Percentiles rank a stretch among this genome's conserved stretches.
Evolutionary conservation across 2,888 invertebrate genomes (phyloP).

Genomic region (Nebria salina): DNA sequence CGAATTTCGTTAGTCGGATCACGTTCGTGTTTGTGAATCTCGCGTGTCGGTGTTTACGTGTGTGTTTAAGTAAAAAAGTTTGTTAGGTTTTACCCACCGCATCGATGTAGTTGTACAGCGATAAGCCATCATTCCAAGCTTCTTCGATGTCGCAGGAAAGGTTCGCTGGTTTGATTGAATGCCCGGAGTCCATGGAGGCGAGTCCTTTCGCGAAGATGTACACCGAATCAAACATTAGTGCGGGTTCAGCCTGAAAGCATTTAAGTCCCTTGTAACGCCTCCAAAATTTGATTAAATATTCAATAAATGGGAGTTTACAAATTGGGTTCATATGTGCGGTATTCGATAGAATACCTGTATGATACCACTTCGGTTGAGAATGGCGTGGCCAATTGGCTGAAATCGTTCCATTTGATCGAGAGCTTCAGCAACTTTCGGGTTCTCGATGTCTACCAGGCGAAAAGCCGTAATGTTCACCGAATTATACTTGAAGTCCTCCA

Average conservation of each 20-base stretch:
- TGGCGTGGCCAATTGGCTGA: conserved; percentile 83
- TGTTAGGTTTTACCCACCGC: conserved; percentile 65
- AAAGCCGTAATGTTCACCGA: conserved; percentile 96
- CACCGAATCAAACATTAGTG: conserved; percentile 86
- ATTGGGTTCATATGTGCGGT: too few relatives aligned
- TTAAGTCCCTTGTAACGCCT: conserved; percentile 14
- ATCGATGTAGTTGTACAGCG: conserved; percentile 79
- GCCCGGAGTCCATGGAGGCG: conserved; percentile 75
- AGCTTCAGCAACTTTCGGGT: conserved; percentile 77
- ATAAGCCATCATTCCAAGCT: conserved; percentile 82
- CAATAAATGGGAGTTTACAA: too few relatives aligned
- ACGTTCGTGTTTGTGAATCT: neutral
- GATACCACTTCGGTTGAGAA: conserved; percentile 74
- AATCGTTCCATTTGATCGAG: conserved; percentile 88
- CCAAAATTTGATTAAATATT: neutral
- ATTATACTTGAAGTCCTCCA: conserved; percentile 93
- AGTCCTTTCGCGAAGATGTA: conserved; percentile 83
- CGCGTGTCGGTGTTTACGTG: neutral
- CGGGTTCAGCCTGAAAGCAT: conserved; percentile 80
- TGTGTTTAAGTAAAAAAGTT: conserved; percentile 24
- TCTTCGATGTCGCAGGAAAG: conserved; percentile 83
- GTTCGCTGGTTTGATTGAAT: conserved; percentile 75
- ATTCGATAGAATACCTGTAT: conserved; percentile 66
- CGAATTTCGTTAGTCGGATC: neutral
- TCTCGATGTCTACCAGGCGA: conserved; percentile 84